phyloP scores from a whole-genome alignment of 1,140 invertebrate genomes.

The Drosophila teissieri region DNA sequence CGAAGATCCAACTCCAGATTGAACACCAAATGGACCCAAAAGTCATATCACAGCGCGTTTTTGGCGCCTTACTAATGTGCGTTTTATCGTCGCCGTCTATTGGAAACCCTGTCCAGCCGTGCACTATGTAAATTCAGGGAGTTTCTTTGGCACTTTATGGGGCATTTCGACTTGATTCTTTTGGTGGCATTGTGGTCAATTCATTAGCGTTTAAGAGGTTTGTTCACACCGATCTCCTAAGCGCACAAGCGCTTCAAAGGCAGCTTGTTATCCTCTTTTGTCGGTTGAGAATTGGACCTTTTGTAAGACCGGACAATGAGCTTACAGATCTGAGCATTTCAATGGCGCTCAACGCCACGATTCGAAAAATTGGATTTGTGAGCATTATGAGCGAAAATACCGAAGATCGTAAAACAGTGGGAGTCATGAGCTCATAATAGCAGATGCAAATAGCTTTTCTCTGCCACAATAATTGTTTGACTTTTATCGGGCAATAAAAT shows the following conservation, averaged over 20 bases:
- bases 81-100: conserved; percentile 65
- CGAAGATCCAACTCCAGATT: conserved; percentile 42
- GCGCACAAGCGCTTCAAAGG: not conserved
- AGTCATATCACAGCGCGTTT: conserved; percentile 68
- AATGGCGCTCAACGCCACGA: conserved; percentile 19
- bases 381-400: conserved; percentile 7
- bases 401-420: conserved; percentile 30
- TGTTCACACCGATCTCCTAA: conserved; percentile 65
- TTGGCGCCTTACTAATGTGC: conserved; percentile 80
- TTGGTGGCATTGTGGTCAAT: conserved; percentile 53
- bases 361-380: conserved; percentile 23
- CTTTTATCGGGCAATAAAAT: conserved; percentile 16
- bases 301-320: conserved; percentile 18
- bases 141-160: conserved; percentile 59
- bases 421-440: conserved; percentile 28
- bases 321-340: not conserved
- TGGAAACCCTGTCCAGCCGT: conserved; percentile 2
- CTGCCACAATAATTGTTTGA: conserved; percentile 7
- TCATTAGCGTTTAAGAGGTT: conserved; percentile 78
- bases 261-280: conserved; percentile 54
- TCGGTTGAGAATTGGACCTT: conserved; percentile 6
- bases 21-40: conserved; percentile 48
- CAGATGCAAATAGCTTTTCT: conserved; percentile 16
- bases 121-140: conserved; percentile 71
- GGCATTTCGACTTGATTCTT: conserved; percentile 45